phyloP scores from a whole-genome alignment of 2,888 invertebrate species.

The Ophion costatus region DNA sequence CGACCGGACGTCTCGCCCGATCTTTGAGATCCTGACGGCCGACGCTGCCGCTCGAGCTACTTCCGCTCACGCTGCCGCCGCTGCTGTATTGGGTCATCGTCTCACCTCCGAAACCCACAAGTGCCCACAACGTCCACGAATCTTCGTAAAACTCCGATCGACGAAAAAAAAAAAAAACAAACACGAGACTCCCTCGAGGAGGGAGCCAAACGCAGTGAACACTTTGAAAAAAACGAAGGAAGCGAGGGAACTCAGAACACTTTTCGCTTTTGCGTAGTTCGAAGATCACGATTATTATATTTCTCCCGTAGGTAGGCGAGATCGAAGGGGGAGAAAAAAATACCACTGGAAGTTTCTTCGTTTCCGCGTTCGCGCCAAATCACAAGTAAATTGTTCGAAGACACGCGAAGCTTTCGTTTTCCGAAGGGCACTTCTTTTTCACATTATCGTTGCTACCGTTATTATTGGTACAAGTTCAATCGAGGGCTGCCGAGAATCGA shows the following conservation, averaged over 20 bases:
- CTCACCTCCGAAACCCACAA: not conserved
- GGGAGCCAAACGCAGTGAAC: not conserved
- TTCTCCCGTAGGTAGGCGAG: not conserved
- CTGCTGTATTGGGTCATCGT: slow-evolving; percentile 79
- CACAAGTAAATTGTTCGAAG: slow-evolving; percentile 4
- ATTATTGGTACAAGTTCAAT: slow-evolving; percentile 6
- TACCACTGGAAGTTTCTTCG: slow-evolving; percentile 17
- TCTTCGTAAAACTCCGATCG: not conserved
- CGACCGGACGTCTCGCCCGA: slow-evolving; percentile 67
- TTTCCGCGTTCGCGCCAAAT: not conserved
- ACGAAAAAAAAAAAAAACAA: not conserved
- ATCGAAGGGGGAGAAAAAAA: not conserved
- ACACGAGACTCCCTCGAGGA: not conserved
- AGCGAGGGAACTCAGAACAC: slow-evolving; percentile 6
- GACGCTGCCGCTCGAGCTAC: slow-evolving; percentile 75
- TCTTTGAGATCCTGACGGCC: slow-evolving; percentile 74
- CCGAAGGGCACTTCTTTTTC: slow-evolving; percentile 19
- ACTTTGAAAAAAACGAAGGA: not conserved
- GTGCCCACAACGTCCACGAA: not conserved
- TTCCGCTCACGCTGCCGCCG: slow-evolving; percentile 77
- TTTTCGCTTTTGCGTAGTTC: slow-evolving; percentile 13
- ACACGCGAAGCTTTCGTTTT: slow-evolving; percentile 1
- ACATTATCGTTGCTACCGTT: slow-evolving; percentile 27
- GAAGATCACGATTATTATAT: not conserved
- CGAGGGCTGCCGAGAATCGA: not conserved